These are phyloP conservation scores for Petaurus breviceps DNA, from an alignment of 2,113 vertebrate species.

Conservation along the genomic window DNA sequence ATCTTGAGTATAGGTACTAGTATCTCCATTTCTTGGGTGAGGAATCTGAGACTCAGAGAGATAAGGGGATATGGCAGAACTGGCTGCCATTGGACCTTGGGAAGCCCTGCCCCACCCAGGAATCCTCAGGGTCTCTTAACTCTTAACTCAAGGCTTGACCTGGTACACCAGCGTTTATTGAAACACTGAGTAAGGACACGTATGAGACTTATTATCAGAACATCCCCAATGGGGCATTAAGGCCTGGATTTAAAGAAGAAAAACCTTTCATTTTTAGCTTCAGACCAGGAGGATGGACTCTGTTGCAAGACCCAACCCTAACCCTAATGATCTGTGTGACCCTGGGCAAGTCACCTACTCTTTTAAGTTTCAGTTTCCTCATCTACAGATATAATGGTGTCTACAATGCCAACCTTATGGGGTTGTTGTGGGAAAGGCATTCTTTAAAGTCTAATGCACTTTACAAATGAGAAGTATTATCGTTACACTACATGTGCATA, in stretches of 20 bases:
- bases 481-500: neutral
- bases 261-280: neutral
- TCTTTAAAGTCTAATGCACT: neutral
- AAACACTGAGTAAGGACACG: too few relatives aligned
- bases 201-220: neutral
- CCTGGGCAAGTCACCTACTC: neutral
- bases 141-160: too few relatives aligned
- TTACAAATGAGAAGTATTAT: neutral
- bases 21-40: neutral
- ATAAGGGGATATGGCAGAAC: neutral
- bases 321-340: neutral
- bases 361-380: neutral
- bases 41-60: too few relatives aligned
- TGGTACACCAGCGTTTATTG: too few relatives aligned
- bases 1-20: too few relatives aligned
- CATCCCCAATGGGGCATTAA: neutral
- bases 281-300: neutral
- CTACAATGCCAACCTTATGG: neutral
- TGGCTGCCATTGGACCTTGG: too few relatives aligned
- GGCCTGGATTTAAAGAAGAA: too few relatives aligned
- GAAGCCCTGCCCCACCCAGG: neutral
- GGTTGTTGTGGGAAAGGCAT: neutral
- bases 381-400: neutral
- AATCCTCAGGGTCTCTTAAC: neutral
- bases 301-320: neutral